Percentiles rank a stretch among this genome's conserved stretches.
Evolutionary conservation across 1,140 invertebrate species (phyloP).

Genomic region (Drosophila sp.): DNA sequence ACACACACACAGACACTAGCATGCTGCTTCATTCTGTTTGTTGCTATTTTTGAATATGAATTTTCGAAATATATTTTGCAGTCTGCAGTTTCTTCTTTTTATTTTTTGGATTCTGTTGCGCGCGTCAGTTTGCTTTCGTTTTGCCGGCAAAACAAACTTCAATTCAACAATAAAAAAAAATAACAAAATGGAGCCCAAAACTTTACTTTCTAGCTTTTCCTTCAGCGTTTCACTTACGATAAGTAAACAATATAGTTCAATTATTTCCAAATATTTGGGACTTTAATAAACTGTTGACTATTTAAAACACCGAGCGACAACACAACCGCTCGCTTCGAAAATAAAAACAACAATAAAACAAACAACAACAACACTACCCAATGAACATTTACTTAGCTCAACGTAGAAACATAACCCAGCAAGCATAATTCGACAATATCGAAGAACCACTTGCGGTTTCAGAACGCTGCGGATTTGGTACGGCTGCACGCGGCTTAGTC

Average conservation of each 20-base stretch:
- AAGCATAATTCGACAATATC: neutral
- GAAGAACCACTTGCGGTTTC: too few species aligned
- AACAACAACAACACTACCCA: neutral
- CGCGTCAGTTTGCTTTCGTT: conserved; percentile 7
- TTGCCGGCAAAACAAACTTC: conserved; percentile 5
- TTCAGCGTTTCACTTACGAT: neutral
- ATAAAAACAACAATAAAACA: neutral
- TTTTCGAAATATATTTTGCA: conserved; percentile 10
- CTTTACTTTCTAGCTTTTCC: neutral
- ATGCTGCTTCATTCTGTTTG: neutral
- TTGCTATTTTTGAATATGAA: conserved; percentile 9
- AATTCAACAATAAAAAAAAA: neutral
- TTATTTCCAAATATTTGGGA: neutral
- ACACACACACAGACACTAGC: neutral
- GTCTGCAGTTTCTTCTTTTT: neutral
- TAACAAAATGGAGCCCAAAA: too few species aligned
- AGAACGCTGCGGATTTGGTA: too few species aligned
- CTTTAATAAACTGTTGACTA: neutral
- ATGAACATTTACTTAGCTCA: neutral
- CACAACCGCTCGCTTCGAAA: neutral
- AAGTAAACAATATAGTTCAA: neutral
- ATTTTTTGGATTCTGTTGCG: neutral
- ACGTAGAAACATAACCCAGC: neutral
- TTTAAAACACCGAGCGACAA: neutral
- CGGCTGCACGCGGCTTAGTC: too few species aligned